Evolutionary conservation across 2,888 invertebrate genomes (phyloP).

Genomic region (Leptothorax acervorum): DNA sequence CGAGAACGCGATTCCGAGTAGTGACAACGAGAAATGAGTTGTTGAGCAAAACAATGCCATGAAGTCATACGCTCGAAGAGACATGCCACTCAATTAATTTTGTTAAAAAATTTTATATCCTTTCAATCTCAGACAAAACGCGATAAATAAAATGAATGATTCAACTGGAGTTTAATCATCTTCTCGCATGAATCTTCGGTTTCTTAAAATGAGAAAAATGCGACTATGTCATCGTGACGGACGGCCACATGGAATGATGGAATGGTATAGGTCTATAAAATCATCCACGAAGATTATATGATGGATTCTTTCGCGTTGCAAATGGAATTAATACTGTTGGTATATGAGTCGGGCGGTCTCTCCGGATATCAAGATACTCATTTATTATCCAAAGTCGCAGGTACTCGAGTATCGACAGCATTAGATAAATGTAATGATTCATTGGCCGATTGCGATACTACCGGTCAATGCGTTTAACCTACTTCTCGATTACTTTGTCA

Average conservation of each 20-base stretch:
- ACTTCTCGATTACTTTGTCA: slow-evolving; percentile 40
- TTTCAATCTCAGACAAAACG: background rate
- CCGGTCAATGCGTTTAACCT: slow-evolving; percentile 35
- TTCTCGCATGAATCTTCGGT: background rate
- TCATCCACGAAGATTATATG: background rate
- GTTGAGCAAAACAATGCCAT: background rate
- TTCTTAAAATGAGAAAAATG: background rate
- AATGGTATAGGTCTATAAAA: background rate
- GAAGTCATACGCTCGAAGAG: background rate
- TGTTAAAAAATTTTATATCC: background rate
- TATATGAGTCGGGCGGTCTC: background rate
- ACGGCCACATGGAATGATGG: background rate
- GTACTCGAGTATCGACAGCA: slow-evolving; percentile 34
- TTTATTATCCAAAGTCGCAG: slow-evolving; percentile 13
- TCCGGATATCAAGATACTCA: background rate
- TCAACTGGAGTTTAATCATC: background rate
- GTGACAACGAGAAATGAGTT: background rate
- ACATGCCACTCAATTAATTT: slow-evolving; percentile 4
- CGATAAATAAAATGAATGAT: background rate
- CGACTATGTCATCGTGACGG: background rate
- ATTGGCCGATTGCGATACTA: slow-evolving; percentile 30
- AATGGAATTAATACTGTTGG: slow-evolving; percentile 1
- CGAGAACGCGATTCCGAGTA: slow-evolving; percentile 38
- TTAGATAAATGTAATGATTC: slow-evolving; percentile 30
- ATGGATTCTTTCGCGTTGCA: background rate